Percentiles rank a stretch among this genome's conserved stretches.
These are phyloP conservation scores for Brachypodius melanocephalos DNA, from an alignment of 2,113 vertebrate species.

Conservation along the genomic window DNA sequence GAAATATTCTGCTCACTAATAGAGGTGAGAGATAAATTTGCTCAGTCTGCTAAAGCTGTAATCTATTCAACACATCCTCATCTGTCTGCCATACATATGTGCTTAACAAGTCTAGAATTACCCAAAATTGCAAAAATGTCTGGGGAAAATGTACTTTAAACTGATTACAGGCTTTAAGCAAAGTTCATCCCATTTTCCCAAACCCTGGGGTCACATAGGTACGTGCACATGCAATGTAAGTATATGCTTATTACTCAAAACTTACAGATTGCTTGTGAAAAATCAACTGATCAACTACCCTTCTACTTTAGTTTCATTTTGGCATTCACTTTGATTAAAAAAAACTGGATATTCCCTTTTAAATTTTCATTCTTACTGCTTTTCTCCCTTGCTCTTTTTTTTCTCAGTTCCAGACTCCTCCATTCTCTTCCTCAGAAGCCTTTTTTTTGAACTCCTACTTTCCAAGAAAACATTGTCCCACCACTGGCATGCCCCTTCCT, in stretches of 20 bases:
- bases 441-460: background rate
- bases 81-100: background rate
- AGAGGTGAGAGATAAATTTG: background rate
- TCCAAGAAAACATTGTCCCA: background rate
- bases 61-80: background rate
- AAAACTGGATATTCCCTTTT: background rate
- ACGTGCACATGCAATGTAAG: background rate
- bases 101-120: background rate
- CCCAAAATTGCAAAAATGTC: background rate
- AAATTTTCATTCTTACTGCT: background rate
- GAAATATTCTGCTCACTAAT: background rate
- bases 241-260: background rate
- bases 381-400: background rate
- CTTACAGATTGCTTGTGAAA: background rate
- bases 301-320: background rate
- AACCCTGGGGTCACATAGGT: background rate
- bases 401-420: background rate
- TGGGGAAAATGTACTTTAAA: background rate
- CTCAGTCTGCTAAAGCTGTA: background rate
- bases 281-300: background rate
- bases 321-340: background rate
- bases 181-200: background rate
- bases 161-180: background rate
- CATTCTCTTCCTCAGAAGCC: background rate
- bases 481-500: background rate